Conservation (phyloP, 2,797 vertebrate species). For the Chanos chanos region DNA sequence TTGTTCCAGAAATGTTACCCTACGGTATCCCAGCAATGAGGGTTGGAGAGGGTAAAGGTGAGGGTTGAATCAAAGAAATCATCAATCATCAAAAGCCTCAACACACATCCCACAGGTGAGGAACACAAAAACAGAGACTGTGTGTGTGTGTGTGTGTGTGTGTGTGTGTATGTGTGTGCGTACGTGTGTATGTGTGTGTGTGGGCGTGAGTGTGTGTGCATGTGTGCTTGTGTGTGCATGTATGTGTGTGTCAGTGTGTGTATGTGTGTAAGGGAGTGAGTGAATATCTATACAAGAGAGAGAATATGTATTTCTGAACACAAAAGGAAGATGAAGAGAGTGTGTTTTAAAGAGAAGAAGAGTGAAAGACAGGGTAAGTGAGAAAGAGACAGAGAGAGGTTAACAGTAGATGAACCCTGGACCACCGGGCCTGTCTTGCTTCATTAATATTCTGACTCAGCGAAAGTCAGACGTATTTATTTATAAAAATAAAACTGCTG, state of each 20-base stretch:
- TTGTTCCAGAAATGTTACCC: too few species aligned
- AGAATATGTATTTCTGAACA: too few species aligned
- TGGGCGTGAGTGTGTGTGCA: too few species aligned
- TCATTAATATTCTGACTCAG: neutral
- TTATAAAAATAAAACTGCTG: neutral
- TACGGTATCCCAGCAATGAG: too few species aligned
- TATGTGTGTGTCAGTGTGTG: neutral
- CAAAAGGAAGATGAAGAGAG: too few species aligned
- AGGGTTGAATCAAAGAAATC: neutral
- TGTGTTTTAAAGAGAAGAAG: too few species aligned
- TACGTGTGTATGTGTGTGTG: too few species aligned
- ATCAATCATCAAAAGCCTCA: neutral
- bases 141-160: too few species aligned
- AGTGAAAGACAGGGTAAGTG: neutral
- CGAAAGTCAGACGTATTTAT: constrained; percentile 10
- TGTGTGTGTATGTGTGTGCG: too few species aligned
- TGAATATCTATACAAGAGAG: too few species aligned
- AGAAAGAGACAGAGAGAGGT: neutral
- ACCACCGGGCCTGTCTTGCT: neutral
- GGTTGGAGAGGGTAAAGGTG: too few species aligned
- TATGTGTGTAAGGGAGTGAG: neutral
- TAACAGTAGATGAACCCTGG: neutral
- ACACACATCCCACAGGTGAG: neutral
- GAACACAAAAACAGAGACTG: neutral
- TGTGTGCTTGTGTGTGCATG: too few species aligned